Base-by-base conservation (phyloP, 2,888 invertebrate genomes). In the Andrena praecox region DNA sequence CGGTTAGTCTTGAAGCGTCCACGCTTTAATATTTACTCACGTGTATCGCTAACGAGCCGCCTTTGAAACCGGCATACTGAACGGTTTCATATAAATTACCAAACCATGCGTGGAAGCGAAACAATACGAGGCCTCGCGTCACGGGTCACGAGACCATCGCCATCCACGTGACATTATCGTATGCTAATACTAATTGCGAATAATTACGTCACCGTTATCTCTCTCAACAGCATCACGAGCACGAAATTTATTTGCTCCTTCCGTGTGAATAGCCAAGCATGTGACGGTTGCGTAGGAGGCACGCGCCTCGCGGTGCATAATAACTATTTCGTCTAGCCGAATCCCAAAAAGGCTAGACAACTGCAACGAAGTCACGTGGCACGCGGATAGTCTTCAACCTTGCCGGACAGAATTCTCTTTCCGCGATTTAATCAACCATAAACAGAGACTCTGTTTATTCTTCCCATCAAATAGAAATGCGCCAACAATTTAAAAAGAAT, bases 181-280 rank as follows among this genome's bases (percentile, higher is more conserved):
- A 75, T 54, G 84, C 63, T 70, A 77, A 68, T 64, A 72, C 56
- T 71, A 77, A 81, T 74, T 66, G 68, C 71, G 77, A 87, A 87
- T 86, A 86, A 87, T 86, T 82, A 82, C 80, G 60, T 75, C 67
- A 54, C 70, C 42, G 87, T 79, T 86, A 86, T 86, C 86, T 62
- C 75, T 27, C 31, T 52, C 24, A 50, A 42, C 56, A 82, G 72
- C 12, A 67, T 75, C 54, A 80, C 71, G 78, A 73, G 78, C 29
- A 60, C 50, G 60, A 83, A 74, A 70, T 77, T 77, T 72, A 60
- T 73, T 70, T 73, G 66, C 63, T 66, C 72, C 54, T 35, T 52
- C 50, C 56, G 80, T 67, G 69, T 56, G 56, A 52, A 60, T 20
- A 80, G 2, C 60, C 59, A 42, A 27, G 74, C 82, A 71, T 60